A percentile compares a stretch with the other conserved stretches of the same genome.
Evolutionary conservation across 2,888 invertebrate species (phyloP).

Genomic region (Caenorhabditis panamensis): DNA sequence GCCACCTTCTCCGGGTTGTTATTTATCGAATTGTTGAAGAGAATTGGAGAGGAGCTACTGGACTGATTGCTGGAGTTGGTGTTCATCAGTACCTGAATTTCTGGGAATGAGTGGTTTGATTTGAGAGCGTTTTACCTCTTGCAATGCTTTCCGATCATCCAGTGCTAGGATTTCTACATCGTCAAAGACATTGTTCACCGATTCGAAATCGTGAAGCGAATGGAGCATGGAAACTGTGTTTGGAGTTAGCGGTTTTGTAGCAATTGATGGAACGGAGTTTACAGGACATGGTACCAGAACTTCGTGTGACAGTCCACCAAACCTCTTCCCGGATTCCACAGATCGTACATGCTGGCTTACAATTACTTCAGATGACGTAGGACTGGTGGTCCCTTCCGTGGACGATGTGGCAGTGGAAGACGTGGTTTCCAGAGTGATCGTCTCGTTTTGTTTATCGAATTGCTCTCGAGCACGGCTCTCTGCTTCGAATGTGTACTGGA

Average conservation of each 20-base stretch:
- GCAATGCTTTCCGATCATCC: slow-evolving; percentile 72
- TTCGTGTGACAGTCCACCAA: slow-evolving; percentile 20
- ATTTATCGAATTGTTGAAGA: slow-evolving; percentile 23
- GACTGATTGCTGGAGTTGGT: slow-evolving; percentile 9
- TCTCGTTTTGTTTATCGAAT: slow-evolving; percentile 63
- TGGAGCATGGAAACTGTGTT: slow-evolving; percentile 11
- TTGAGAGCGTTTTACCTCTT: too few species aligned
- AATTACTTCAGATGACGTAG: neutral
- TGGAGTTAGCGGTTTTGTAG: slow-evolving; percentile 9
- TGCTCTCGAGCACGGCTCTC: slow-evolving; percentile 66
- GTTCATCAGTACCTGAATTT: slow-evolving; percentile 40
- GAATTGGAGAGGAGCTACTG: slow-evolving; percentile 18
- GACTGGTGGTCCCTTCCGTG: neutral
- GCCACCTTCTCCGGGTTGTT: slow-evolving; percentile 24
- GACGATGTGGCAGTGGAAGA: slow-evolving; percentile 12
- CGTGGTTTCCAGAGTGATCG: slow-evolving; percentile 8
- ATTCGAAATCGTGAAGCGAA: slow-evolving; percentile 73
- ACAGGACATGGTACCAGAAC: slow-evolving; percentile 52
- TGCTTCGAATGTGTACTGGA: slow-evolving; percentile 67
- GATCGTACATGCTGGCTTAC: neutral
- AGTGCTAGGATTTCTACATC: slow-evolving; percentile 74
- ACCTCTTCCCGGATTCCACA: neutral
- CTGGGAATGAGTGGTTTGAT: too few species aligned
- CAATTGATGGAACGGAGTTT: neutral
- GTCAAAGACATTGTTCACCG: slow-evolving; percentile 72